Evolutionary conservation across 2,797 vertebrate genomes (phyloP).

Genomic region (Myotis findleyi): DNA sequence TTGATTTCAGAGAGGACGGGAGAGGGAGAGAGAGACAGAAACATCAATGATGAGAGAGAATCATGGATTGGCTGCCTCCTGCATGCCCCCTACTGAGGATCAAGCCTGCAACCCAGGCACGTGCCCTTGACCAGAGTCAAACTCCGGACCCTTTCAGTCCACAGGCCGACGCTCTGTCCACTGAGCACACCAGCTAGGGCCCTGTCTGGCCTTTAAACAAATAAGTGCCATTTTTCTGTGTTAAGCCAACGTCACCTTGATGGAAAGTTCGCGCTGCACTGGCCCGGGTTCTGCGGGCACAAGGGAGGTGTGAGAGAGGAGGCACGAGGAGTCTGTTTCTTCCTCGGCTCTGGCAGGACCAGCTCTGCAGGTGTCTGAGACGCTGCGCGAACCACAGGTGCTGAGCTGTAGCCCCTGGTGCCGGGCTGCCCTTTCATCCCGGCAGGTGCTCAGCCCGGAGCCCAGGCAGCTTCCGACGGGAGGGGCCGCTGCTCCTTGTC

Average conservation of each 20-base stretch:
- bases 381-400: slow-evolving; percentile 9
- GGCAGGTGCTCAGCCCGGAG: accelerated
- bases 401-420: background rate
- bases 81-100: too few species aligned
- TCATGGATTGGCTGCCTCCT: too few species aligned
- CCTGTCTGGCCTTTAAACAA: slow-evolving; percentile 13
- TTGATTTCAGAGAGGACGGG: too few species aligned
- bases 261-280: background rate
- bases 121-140: too few species aligned
- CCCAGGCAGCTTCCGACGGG: accelerated
- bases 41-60: too few species aligned
- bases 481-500: background rate
- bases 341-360: background rate
- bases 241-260: slow-evolving; percentile 72
- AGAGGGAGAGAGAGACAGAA: too few species aligned
- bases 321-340: background rate
- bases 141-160: too few species aligned
- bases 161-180: too few species aligned
- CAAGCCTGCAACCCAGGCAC: too few species aligned
- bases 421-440: background rate
- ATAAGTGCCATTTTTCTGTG: slow-evolving; percentile 24
- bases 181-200: background rate
- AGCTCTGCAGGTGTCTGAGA: slow-evolving; percentile 34
- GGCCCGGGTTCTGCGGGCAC: slow-evolving; percentile 11
- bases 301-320: slow-evolving; percentile 35